Evolutionary conservation across 2,797 vertebrate genomes (phyloP).

Genomic region (Lepidocolaptes lacrymiger): DNA sequence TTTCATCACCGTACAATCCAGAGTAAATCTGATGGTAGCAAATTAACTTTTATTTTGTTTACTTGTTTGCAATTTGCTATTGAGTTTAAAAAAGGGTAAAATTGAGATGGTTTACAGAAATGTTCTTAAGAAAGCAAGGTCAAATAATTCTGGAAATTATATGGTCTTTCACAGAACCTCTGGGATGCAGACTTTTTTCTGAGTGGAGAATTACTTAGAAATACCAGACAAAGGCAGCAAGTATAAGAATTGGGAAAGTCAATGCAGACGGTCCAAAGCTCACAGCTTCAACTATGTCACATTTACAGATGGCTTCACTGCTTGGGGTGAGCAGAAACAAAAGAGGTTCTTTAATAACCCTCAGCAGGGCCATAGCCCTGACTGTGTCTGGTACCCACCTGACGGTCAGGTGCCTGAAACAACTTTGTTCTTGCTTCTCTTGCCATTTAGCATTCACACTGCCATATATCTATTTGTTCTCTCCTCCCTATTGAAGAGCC

Average conservation of each 20-base stretch:
- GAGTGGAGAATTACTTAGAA: background rate
- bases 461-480: background rate
- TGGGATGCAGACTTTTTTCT: background rate
- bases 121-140: background rate
- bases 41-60: background rate
- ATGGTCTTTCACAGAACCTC: background rate
- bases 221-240: background rate
- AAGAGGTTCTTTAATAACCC: background rate
- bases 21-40: background rate
- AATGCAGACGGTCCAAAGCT: background rate
- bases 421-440: background rate
- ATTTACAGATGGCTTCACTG: background rate
- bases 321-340: background rate
- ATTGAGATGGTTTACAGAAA: background rate
- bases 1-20: background rate
- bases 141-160: background rate
- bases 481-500: background rate
- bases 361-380: background rate
- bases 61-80: background rate
- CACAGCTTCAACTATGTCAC: background rate
- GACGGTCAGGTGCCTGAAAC: conserved; percentile 17
- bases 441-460: background rate
- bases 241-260: background rate
- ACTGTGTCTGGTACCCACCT: conserved; percentile 7
- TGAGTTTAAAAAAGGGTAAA: background rate